These are phyloP conservation scores for Samia ricini DNA, from an alignment of 1,140 invertebrate species.

Conservation along the genomic window DNA sequence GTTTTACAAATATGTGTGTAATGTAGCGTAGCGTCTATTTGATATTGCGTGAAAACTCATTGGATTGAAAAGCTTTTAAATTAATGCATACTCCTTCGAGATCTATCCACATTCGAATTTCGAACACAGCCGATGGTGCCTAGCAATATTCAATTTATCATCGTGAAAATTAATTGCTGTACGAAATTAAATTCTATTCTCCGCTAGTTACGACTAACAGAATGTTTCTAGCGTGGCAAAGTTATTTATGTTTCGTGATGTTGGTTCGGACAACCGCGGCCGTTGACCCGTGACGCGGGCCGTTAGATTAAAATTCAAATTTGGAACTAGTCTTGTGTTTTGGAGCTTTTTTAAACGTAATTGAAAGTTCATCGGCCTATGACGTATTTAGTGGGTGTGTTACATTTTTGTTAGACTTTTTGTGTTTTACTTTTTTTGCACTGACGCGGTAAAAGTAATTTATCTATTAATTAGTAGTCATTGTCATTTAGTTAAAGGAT, in stretches of 20 bases:
- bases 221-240: conserved; percentile 16
- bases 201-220: conserved; percentile 19
- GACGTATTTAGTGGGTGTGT: conserved; percentile 56
- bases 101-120: conserved; percentile 16
- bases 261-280: conserved; percentile 57
- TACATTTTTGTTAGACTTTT: background rate
- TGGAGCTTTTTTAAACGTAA: conserved; percentile 17
- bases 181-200: conserved; percentile 38
- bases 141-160: background rate
- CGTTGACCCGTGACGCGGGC: conserved; percentile 58
- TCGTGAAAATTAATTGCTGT: conserved; percentile 26
- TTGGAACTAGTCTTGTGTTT: conserved; percentile 48
- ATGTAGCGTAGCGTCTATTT: no score
- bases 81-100: background rate
- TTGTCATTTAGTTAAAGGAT: no score
- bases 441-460: no score
- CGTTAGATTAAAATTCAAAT: conserved; percentile 72
- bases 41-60: background rate
- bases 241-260: conserved; percentile 16
- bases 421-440: background rate
- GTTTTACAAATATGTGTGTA: no score
- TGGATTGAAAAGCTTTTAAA: background rate
- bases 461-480: no score
- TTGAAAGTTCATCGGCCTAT: conserved; percentile 32
- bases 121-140: conserved; percentile 5